Conservation (phyloP, 2,113 vertebrate species). For the Hystrix cristata region DNA sequence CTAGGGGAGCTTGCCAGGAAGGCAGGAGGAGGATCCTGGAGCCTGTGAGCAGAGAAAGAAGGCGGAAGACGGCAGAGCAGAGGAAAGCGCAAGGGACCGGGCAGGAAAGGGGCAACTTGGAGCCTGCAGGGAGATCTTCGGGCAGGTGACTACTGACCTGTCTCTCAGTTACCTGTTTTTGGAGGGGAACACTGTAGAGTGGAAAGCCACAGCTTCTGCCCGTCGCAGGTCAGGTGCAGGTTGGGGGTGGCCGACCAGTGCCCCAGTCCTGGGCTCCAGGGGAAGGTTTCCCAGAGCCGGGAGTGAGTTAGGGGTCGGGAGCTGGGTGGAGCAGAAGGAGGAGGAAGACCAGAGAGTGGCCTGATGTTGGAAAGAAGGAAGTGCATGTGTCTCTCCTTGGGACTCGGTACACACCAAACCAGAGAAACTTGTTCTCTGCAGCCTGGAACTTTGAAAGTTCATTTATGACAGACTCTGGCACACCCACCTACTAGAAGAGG, state of each 20-base stretch:
- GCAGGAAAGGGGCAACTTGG: neutral
- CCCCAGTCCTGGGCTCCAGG: neutral
- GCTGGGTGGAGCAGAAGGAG: neutral
- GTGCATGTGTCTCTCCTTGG: neutral
- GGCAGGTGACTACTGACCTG: neutral
- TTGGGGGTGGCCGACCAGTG: no score
- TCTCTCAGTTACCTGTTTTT: neutral
- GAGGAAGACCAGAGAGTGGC: neutral
- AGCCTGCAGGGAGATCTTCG: neutral
- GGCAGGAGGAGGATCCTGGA: neutral
- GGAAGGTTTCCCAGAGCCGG: neutral
- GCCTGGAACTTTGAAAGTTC: slow-evolving; percentile 59
- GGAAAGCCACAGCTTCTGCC: neutral
- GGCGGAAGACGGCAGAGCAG: fast-evolving
- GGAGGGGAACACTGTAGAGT: fast-evolving
- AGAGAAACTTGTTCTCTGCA: slow-evolving; percentile 82
- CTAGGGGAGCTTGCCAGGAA: neutral
- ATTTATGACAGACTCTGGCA: slow-evolving; percentile 65
- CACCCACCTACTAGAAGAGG: slow-evolving; percentile 54
- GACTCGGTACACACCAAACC: slow-evolving; percentile 75
- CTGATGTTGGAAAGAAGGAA: neutral
- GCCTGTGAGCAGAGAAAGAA: neutral
- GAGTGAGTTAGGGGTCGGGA: neutral
- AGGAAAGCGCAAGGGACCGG: neutral
- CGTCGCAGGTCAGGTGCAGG: neutral